Evolutionary conservation across 1,140 invertebrate species (phyloP), one percentile per base, ranked within the genome.

Genomic region (Pseudachorutes palmiensis): DNA sequence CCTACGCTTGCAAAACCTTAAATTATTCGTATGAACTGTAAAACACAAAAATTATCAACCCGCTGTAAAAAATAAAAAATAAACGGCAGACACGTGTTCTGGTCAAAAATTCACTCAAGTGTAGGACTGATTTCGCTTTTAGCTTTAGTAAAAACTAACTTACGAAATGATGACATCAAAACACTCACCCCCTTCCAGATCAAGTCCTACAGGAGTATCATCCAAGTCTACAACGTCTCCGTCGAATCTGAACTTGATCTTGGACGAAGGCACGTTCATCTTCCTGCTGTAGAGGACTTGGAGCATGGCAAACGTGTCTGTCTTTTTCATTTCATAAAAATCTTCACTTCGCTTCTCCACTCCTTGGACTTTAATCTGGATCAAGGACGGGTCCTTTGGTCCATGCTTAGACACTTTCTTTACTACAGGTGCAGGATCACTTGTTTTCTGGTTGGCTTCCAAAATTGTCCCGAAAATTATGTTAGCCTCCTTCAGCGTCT

Each of bases 271-370:
- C 26, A 60, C 30, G 30, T 31, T 60, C 58, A 60, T 60, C 31
- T 60, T 60, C 22, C 9, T 60, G 9, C 26, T 12, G 30, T 60
- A 60, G 3, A 29, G 30, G 12, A 9, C 12, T 12, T 31, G 58
- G 22, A 60, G 58, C 30, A 12, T 12, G 22, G 24, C 5, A 29
- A 60, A 60, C 22, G 3, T 9, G 31, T 5, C 30, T 16, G 30
- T 32, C 58, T 60, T 60, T 28, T 22, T 28, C 9, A 60, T 32
- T 9, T 60, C 24, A 41, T 64, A 30, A 64, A 49, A 64, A 59
- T 14, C 33, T 45, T 49, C 48, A 30, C 45, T 64, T 9, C 45
- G 14, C 19, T 51, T 67, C n/a, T 51, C 14, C 1, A 26, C 22
- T 5, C 51, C 24, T 26, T 55, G 51, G 9, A 55, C 12, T 55